These are phyloP conservation scores for Vulpes lagopus DNA, from an alignment of 2,113 vertebrate species.

Conservation along the genomic window DNA sequence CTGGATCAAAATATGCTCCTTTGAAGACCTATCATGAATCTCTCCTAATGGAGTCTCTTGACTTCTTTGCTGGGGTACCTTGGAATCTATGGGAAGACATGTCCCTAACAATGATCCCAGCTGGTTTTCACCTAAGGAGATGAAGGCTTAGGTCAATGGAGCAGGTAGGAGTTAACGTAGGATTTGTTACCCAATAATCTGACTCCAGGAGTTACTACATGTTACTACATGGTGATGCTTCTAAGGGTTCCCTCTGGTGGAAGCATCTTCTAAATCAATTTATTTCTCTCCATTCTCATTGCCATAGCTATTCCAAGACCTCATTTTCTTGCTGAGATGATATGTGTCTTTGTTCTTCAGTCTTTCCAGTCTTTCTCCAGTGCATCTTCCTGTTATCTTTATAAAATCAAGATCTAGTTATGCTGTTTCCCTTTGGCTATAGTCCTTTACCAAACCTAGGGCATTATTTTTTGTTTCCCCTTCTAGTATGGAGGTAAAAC, in stretches of 20 bases:
- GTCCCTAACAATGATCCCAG: background rate
- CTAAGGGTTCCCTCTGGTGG: background rate
- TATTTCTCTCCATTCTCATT: background rate
- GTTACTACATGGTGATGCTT: background rate
- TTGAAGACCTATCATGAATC: too few relatives aligned
- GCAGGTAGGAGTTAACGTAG: background rate
- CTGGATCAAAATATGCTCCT: background rate
- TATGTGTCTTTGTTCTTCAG: background rate
- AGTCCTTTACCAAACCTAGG: background rate
- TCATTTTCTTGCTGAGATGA: background rate
- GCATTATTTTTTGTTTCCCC: background rate
- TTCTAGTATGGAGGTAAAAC: background rate
- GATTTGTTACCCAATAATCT: background rate
- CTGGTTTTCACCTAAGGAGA: background rate
- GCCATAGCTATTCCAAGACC: too few relatives aligned
- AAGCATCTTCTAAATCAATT: background rate
- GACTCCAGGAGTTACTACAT: background rate
- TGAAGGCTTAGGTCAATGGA: background rate
- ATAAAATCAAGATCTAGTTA: background rate
- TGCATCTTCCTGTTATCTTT: background rate
- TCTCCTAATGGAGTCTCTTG: background rate
- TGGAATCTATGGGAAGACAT: background rate
- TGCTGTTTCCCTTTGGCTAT: background rate
- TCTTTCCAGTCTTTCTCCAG: background rate
- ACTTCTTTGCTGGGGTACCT: background rate